phyloP scores from a whole-genome alignment of 1,140 invertebrate genomes.

The Lordiphosa stackelbergi region DNA sequence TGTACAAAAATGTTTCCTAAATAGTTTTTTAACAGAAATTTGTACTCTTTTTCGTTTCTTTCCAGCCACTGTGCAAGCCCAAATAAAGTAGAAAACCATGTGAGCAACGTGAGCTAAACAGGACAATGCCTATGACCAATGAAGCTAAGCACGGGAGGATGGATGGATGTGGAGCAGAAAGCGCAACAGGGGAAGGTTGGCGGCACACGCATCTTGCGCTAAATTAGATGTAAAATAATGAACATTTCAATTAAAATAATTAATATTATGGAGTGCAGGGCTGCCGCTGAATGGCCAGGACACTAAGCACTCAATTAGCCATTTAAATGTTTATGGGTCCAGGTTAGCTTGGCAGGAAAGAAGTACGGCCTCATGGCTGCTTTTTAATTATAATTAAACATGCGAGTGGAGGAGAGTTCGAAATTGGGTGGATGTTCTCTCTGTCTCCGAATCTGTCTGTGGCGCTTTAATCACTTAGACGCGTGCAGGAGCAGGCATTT shows the following conservation, averaged over 20 bases:
- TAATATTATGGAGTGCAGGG: conserved; percentile 62
- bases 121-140: no score
- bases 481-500: conserved; percentile 70
- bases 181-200: conserved; percentile 2
- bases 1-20: no score
- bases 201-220: conserved; percentile 48
- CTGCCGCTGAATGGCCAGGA: conserved; percentile 29
- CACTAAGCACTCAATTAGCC: conserved; percentile 77
- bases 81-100: no score
- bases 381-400: conserved; percentile 77
- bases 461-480: conserved; percentile 69
- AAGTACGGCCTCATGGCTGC: conserved; percentile 33
- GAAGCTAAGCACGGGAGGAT: no score
- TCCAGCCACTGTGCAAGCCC: no score
- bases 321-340: conserved; percentile 70
- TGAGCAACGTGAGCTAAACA: no score
- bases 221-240: conserved; percentile 77
- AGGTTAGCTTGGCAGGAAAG: conserved; percentile 33
- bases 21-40: no score
- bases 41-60: no score
- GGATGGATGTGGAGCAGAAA: background rate
- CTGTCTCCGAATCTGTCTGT: conserved; percentile 29
- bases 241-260: conserved; percentile 77
- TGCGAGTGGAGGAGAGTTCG: conserved; percentile 47
- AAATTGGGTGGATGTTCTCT: conserved; percentile 9